Evolutionary conservation across 2,888 invertebrate species (phyloP).

Genomic region (Conomelus anceps): DNA sequence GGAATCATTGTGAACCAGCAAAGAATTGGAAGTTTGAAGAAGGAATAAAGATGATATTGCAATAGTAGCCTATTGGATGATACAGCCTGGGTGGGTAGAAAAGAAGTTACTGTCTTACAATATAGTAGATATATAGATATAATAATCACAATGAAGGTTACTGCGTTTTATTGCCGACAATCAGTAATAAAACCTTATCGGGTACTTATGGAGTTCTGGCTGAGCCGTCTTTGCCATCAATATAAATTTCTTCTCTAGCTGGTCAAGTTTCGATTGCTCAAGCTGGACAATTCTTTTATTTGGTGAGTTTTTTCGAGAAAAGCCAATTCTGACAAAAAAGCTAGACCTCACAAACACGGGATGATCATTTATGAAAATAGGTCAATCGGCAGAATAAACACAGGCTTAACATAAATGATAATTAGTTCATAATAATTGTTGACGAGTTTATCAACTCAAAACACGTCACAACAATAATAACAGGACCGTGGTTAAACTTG

Average conservation of each 20-base stretch:
- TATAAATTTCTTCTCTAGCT: background rate
- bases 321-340: background rate
- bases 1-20: no score
- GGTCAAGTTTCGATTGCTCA: background rate
- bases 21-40: no score
- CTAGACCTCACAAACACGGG: background rate
- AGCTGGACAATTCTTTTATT: background rate
- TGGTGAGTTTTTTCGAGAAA: background rate
- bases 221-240: background rate
- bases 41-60: no score
- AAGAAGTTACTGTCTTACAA: background rate
- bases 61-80: no score
- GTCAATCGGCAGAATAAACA: no score
- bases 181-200: background rate
- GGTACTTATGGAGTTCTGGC: background rate
- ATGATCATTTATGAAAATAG: background rate
- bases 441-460: no score
- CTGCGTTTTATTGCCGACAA: background rate
- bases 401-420: no score
- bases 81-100: background rate
- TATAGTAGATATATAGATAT: background rate
- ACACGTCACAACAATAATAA: no score
- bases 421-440: no score
- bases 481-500: no score
- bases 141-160: background rate